Conservation (phyloP, 1,140 invertebrate species). For the Drosophila pallidifrons region DNA sequence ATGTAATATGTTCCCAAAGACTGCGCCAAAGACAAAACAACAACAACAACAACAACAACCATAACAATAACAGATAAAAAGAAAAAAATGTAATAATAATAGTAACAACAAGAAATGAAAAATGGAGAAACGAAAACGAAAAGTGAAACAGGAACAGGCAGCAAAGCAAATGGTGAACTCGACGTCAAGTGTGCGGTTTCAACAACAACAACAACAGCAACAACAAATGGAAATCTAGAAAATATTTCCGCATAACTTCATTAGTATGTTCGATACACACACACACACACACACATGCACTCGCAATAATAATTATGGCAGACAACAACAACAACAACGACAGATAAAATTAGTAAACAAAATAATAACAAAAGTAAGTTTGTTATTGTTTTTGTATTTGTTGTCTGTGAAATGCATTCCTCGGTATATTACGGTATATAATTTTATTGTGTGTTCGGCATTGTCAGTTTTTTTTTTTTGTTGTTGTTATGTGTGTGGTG, state of each 20-base stretch:
- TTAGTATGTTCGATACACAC: slow-evolving; percentile 48
- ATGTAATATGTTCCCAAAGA: slow-evolving; percentile 70
- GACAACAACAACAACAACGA: background rate
- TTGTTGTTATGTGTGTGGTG: slow-evolving; percentile 24
- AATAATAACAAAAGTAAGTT: slow-evolving; percentile 25
- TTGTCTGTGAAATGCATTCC: slow-evolving; percentile 13
- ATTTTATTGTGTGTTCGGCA: background rate
- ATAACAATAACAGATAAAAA: slow-evolving; percentile 25
- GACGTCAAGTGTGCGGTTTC: slow-evolving; percentile 68
- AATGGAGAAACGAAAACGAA: slow-evolving; percentile 3
- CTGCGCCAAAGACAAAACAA: slow-evolving; percentile 47
- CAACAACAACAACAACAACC: slow-evolving; percentile 19
- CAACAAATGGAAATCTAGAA: slow-evolving; percentile 43
- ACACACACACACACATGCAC: background rate
- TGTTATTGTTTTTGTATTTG: slow-evolving; percentile 22
- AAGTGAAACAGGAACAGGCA: slow-evolving; percentile 34
- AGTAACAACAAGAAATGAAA: background rate
- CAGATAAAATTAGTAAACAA: slow-evolving; percentile 1
- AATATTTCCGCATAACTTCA: slow-evolving; percentile 70
- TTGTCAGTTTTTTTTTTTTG: background rate
- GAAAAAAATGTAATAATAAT: background rate
- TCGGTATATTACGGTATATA: slow-evolving; percentile 15
- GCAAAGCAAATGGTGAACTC: slow-evolving; percentile 43
- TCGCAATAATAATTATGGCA: slow-evolving; percentile 32
- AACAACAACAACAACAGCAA: slow-evolving; percentile 27